phyloP scores from a whole-genome alignment of 2,888 invertebrate genomes.

The Pristionchus maxplancki region DNA sequence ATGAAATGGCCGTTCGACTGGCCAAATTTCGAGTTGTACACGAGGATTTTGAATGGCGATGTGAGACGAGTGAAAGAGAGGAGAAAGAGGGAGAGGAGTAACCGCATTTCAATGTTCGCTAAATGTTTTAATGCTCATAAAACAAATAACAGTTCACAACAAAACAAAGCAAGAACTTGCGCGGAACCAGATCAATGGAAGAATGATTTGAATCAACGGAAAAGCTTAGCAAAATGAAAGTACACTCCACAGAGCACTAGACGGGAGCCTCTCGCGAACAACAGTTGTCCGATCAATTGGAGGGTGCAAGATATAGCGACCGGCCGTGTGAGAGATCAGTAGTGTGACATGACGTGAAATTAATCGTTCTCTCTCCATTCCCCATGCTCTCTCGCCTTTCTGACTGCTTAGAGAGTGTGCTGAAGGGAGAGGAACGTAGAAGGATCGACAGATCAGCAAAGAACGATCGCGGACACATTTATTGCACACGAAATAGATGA shows the following conservation, averaged over 20 bases:
- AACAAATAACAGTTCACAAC: neutral
- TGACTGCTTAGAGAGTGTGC: no score
- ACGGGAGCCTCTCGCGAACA: neutral
- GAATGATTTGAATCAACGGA: no score
- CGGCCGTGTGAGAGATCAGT: constrained; percentile 3
- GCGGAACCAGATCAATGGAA: no score
- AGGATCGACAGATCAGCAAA: neutral
- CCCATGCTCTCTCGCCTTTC: no score
- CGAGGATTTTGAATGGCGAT: constrained; percentile 4
- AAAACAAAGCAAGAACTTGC: neutral
- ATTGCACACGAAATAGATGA: constrained; percentile 20
- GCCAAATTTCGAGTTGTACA: constrained; percentile 40
- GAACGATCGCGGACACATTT: neutral
- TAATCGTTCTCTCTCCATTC: no score
- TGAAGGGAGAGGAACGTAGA: no score
- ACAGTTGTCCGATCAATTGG: neutral
- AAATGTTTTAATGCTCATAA: neutral
- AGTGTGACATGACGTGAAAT: neutral
- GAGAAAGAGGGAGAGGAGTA: neutral
- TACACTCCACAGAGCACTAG: no score
- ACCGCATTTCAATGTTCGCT: neutral
- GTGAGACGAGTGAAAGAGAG: neutral
- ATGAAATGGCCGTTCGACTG: constrained; percentile 27
- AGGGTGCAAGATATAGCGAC: neutral
- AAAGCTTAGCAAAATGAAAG: no score